Conservation (phyloP, 2,888 invertebrate genomes). For the Tipula helvola region DNA sequence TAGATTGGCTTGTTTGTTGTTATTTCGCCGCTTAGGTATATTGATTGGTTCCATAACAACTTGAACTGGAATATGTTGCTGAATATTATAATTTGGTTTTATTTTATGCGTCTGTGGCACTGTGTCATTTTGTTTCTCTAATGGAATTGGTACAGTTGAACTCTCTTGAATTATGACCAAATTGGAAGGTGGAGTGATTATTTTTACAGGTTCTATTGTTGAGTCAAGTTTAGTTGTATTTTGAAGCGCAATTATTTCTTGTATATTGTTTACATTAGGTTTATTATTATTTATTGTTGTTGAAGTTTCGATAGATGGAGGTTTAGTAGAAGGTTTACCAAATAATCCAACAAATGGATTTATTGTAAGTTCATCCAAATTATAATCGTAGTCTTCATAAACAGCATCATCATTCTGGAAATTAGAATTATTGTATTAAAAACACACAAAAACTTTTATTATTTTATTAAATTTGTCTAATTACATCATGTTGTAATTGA, state of each 20-base stretch:
- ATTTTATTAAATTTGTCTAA: neutral
- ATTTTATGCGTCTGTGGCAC: neutral
- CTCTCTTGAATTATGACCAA: neutral
- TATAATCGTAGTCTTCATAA: slow-evolving; percentile 10
- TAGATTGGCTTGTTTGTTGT: neutral
- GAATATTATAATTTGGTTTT: neutral
- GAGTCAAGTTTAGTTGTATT: neutral
- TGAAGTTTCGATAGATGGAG: neutral
- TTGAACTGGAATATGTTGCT: slow-evolving; percentile 14
- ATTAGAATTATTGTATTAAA: neutral
- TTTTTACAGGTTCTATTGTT: neutral
- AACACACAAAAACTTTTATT: neutral
- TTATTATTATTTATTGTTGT: neutral
- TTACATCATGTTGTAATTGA: neutral
- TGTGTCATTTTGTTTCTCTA: neutral
- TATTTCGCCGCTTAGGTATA: neutral
- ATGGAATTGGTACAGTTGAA: neutral
- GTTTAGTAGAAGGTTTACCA: slow-evolving; percentile 7
- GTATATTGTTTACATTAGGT: neutral
- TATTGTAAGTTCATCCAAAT: slow-evolving; percentile 7
- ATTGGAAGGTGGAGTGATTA: neutral
- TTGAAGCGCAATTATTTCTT: neutral
- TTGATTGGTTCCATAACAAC: slow-evolving; percentile 13
- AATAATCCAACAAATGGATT: slow-evolving; percentile 8
- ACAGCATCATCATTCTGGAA: neutral